These are phyloP conservation scores for Carcinoscorpius rotundicauda DNA, from an alignment of 1,140 invertebrate species.

Conservation along the genomic window DNA sequence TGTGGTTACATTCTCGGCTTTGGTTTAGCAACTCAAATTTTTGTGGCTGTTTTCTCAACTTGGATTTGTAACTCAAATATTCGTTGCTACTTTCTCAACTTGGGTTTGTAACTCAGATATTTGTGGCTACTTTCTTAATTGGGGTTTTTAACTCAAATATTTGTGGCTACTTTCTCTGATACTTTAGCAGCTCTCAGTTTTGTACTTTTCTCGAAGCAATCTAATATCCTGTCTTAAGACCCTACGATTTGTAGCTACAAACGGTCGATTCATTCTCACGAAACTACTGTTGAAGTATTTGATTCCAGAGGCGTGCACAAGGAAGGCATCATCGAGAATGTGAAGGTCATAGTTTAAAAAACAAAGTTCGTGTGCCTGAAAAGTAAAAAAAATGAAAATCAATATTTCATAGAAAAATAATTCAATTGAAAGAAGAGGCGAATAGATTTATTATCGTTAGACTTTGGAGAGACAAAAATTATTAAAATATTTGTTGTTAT, in stretches of 20 bases:
- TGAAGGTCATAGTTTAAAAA: conserved; percentile 57
- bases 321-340: conserved; percentile 58
- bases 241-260: not conserved
- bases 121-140: too few relatives aligned
- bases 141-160: too few relatives aligned
- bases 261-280: not conserved
- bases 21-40: too few relatives aligned
- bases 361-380: conserved; percentile 65
- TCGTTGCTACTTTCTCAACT: too few relatives aligned
- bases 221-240: not conserved
- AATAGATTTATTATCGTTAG: not conserved
- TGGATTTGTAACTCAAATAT: too few relatives aligned
- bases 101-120: too few relatives aligned
- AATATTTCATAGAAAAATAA: conserved; percentile 6
- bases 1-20: too few relatives aligned
- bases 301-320: conserved; percentile 61
- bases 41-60: too few relatives aligned
- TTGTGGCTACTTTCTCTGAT: too few relatives aligned
- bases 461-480: not conserved
- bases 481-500: not conserved
- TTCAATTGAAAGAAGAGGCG: not conserved
- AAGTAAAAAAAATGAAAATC: conserved; percentile 18
- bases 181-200: too few relatives aligned
- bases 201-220: too few relatives aligned
- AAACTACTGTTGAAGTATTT: conserved; percentile 36